These are phyloP conservation scores for Pangasius macronema DNA, from an alignment of 2,797 vertebrate genomes.

Conservation along the genomic window DNA sequence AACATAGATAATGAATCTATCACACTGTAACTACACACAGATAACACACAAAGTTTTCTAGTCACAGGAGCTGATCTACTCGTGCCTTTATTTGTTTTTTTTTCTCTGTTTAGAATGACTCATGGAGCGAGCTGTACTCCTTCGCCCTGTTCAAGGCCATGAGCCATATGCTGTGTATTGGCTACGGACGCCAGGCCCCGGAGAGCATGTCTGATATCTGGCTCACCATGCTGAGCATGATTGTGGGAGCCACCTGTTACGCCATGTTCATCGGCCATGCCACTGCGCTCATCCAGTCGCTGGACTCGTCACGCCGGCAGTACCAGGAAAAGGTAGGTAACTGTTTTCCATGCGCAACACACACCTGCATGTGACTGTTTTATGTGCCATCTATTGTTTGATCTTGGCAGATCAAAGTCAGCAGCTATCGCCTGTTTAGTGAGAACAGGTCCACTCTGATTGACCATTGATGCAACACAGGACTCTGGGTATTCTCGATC, in stretches of 20 bases:
- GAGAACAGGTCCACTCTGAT: conserved; percentile 28
- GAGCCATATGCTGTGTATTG: conserved; percentile 98
- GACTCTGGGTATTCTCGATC: conserved; percentile 47
- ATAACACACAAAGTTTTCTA: conserved; percentile 22
- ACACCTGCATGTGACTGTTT: conserved; percentile 41
- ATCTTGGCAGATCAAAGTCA: conserved; percentile 52
- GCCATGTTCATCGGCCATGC: conserved; percentile 98
- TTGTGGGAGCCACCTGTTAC: conserved; percentile 95
- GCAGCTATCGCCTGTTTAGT: conserved; percentile 39
- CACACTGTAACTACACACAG: background rate
- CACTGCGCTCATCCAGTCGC: conserved; percentile 93
- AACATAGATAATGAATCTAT: conserved; percentile 37
- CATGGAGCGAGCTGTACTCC: conserved; percentile 94
- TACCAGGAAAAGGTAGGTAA: conserved; percentile 93
- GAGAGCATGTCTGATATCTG: conserved; percentile 98
- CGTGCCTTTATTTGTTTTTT: conserved; percentile 14
- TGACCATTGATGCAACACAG: conserved; percentile 36
- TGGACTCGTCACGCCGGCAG: conserved; percentile 94
- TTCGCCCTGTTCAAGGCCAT: conserved; percentile 96
- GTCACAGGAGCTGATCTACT: too few species aligned
- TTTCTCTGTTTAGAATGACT: conserved; percentile 82
- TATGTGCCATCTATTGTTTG: conserved; percentile 42
- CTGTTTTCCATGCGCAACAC: background rate
- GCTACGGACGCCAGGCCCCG: conserved; percentile 90
- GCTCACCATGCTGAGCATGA: conserved; percentile 99